phyloP scores from a whole-genome alignment of 2,113 vertebrate species.

The Sinosuthora webbiana region DNA sequence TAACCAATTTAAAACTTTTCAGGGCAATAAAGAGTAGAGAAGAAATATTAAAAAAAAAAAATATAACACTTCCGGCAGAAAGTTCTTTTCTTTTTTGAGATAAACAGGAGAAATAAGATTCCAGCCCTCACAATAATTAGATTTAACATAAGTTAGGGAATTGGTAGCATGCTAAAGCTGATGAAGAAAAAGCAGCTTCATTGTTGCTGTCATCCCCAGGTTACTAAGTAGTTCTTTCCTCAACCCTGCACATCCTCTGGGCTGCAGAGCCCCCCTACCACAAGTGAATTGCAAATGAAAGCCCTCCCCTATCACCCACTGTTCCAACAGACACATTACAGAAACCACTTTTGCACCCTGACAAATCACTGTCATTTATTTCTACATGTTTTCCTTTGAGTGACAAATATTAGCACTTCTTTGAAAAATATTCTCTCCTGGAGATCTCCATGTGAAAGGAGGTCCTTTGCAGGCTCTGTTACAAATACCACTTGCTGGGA shows the following conservation, averaged over 20 bases:
- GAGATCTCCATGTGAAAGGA: neutral
- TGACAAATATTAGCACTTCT: neutral
- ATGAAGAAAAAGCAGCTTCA: neutral
- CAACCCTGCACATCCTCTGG: neutral
- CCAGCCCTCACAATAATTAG: neutral
- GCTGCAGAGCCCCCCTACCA: neutral
- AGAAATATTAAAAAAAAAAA: neutral
- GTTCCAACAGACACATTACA: neutral
- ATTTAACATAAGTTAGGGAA: neutral
- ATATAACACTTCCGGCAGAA: neutral
- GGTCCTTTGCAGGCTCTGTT: neutral
- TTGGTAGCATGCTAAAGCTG: neutral
- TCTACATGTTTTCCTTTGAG: neutral
- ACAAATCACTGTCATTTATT: neutral
- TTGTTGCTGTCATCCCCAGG: neutral
- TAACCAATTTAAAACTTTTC: slow-evolving; percentile 32
- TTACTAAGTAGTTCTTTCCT: neutral
- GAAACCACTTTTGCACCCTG: neutral
- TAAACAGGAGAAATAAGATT: neutral
- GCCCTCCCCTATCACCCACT: neutral
- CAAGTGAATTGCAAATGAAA: neutral
- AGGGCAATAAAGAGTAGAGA: neutral
- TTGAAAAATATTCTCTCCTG: neutral
- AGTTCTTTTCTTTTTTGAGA: neutral
- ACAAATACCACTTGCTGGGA: neutral